Evolutionary conservation across 2,888 invertebrate species (phyloP), one percentile per base, ranked within the genome.

Genomic region (Nemotelus nigrinus): DNA sequence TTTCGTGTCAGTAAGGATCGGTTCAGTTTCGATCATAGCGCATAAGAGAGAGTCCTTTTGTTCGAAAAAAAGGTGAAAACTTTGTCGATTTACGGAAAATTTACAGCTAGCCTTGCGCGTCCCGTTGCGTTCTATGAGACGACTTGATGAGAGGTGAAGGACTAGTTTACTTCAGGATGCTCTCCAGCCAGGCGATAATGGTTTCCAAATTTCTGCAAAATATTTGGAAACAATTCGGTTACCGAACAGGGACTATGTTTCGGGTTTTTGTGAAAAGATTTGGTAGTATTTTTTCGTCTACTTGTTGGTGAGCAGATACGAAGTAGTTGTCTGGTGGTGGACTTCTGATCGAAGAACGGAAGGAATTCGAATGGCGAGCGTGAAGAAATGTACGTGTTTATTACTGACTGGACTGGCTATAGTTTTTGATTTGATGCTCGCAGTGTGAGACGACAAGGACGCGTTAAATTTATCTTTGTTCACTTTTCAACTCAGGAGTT

Each of bases 161-260:
- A 65, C 65, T n/a, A 65, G 10, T 25, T 41, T 60, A 44, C 70
- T 44, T 50, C 47, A 1, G 67, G 48, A 50, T 48, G 47, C 4
- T 67, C 47, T 48, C 70, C 50, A 44, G 70, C 70, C 55, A 50
- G 43, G 74, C 60, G 74, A 48, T 74, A 74, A 74, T 74, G 60
- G 57, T 43, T 47, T 10, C 25, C 41, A 50, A 39, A 74, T 60
- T 48, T 41, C 39, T 63, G 74, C 70, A 74, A 74, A 72, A 74
- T 74, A 74, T 74, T 74, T 74, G 74, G 48, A 74, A 74, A 74
- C 74, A 74, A 74, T 74, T 60, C 74, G 74, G 74, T 74, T 63
- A 74, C 74, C 63, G 48, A 74, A 74, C 48, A 74, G 60, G 63
- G 47, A 39, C 50, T 48, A 10, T 25, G 60, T 48, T 60, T 63